phyloP scores from a whole-genome alignment of 2,888 invertebrate genomes.

The Zaprionus obscuricornis region DNA sequence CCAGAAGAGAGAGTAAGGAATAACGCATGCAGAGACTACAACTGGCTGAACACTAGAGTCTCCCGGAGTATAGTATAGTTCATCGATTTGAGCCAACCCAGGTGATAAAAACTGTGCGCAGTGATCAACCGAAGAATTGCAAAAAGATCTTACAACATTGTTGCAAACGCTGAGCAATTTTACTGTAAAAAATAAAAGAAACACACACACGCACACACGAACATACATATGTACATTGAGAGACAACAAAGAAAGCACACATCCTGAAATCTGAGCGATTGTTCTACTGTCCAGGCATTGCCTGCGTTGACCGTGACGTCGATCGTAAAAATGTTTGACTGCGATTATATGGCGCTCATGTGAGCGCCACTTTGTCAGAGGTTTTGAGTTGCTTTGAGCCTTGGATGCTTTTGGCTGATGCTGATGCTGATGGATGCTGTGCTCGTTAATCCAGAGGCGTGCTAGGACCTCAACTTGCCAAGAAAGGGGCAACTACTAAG shows the following conservation, averaged over 20 bases:
- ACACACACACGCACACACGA: constrained; percentile 4
- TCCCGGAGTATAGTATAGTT: constrained; percentile 75
- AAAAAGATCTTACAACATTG: constrained; percentile 59
- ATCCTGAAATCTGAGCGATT: constrained; percentile 32
- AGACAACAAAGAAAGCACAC: constrained; percentile 7
- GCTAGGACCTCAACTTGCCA: constrained; percentile 13
- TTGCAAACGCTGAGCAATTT: constrained; percentile 59
- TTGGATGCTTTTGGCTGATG: neutral
- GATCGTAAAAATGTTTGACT: constrained; percentile 80
- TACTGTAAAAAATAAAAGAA: constrained; percentile 47
- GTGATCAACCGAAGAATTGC: constrained; percentile 55
- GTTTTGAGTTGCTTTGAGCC: neutral
- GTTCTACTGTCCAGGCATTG: constrained; percentile 35
- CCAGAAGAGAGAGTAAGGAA: neutral
- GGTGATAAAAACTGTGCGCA: constrained; percentile 70
- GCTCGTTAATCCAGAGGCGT: constrained; percentile 46
- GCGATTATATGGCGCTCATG: constrained; percentile 80
- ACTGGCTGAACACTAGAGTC: constrained; percentile 21
- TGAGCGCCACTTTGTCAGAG: constrained; percentile 75
- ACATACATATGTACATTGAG: neutral
- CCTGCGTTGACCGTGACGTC: constrained; percentile 14
- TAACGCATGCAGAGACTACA: too few relatives aligned
- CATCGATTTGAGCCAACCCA: constrained; percentile 75
- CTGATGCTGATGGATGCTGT: constrained; percentile 49
- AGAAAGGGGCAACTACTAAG: neutral